phyloP scores from a whole-genome alignment of 2,113 vertebrate species.

The Anser brachyrhynchus region DNA sequence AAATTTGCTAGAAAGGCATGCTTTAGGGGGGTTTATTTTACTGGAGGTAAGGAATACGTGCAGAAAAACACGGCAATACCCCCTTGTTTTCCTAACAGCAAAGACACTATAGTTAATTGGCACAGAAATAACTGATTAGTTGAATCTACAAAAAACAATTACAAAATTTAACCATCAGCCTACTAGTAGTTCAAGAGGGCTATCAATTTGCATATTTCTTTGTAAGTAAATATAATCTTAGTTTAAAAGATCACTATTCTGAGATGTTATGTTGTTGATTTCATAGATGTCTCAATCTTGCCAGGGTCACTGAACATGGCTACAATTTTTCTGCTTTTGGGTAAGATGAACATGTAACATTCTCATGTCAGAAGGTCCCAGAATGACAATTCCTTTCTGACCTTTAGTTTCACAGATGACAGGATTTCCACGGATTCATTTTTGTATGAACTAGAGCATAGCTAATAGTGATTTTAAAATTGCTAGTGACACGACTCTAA shows the following conservation, averaged over 20 bases:
- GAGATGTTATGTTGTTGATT: not conserved
- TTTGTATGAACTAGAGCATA: not conserved
- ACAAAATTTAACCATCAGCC: not conserved
- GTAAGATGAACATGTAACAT: not conserved
- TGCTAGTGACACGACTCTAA: not conserved
- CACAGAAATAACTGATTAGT: not conserved
- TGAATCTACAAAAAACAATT: not conserved
- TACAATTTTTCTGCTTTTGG: not conserved
- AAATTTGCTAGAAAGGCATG: not conserved
- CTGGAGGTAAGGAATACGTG: not conserved
- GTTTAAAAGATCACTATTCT: not conserved
- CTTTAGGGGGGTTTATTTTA: not conserved
- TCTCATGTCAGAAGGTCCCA: not conserved
- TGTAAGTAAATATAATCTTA: not conserved
- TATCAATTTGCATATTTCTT: not conserved
- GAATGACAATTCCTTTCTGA: not conserved
- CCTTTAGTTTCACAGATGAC: not conserved
- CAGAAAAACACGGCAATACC: not conserved
- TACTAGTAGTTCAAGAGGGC: not conserved
- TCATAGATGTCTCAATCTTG: not conserved
- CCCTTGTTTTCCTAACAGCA: not conserved
- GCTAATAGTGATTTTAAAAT: not conserved
- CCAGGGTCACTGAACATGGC: not conserved
- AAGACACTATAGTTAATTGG: not conserved
- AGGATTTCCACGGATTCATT: not conserved